A percentile compares a stretch with the other conserved stretches of the same genome.
These are phyloP conservation scores for Cantharis lateralis DNA, from an alignment of 2,888 invertebrate species.

Conservation along the genomic window DNA sequence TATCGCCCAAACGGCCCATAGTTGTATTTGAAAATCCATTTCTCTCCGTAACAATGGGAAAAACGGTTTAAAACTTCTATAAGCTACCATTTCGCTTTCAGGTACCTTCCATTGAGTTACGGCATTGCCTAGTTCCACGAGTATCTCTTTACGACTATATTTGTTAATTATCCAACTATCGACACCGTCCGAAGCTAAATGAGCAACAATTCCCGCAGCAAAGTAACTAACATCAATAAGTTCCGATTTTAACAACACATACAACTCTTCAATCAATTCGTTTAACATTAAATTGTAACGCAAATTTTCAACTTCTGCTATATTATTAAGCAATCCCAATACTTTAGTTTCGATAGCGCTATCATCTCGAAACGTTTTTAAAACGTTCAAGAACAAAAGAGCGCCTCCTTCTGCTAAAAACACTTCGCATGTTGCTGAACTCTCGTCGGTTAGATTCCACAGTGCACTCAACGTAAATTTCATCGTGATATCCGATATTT, in stretches of 20 bases:
- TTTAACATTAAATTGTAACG: slow-evolving; percentile 47
- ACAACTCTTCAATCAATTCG: slow-evolving; percentile 41
- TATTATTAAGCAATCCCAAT: slow-evolving; percentile 73
- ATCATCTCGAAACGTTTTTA: slow-evolving; percentile 66
- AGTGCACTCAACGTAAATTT: slow-evolving; percentile 77
- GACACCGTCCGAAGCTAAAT: slow-evolving; percentile 66
- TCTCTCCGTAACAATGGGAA: slow-evolving; percentile 65
- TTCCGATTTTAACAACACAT: slow-evolving; percentile 56
- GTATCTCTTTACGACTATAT: slow-evolving; percentile 50
- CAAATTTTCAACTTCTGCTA: slow-evolving; percentile 70
- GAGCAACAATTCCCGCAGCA: slow-evolving; percentile 74
- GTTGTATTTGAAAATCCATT: slow-evolving; percentile 67
- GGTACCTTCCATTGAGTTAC: slow-evolving; percentile 70
- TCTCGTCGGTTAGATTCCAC: slow-evolving; percentile 81
- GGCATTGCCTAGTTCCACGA: slow-evolving; percentile 61
- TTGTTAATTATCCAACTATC: slow-evolving; percentile 57
- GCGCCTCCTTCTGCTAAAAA: slow-evolving; percentile 72
- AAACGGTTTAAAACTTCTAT: slow-evolving; percentile 73
- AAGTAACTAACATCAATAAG: slow-evolving; percentile 74
- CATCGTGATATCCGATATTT: slow-evolving; percentile 66
- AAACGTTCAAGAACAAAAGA: slow-evolving; percentile 66
- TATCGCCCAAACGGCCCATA: slow-evolving; percentile 82
- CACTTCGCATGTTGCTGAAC: slow-evolving; percentile 69
- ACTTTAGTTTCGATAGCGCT: slow-evolving; percentile 77
- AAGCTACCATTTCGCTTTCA: slow-evolving; percentile 76